These are phyloP conservation scores for Saccostrea cuccullata DNA, from an alignment of 1,140 invertebrate species.

Conservation along the genomic window DNA sequence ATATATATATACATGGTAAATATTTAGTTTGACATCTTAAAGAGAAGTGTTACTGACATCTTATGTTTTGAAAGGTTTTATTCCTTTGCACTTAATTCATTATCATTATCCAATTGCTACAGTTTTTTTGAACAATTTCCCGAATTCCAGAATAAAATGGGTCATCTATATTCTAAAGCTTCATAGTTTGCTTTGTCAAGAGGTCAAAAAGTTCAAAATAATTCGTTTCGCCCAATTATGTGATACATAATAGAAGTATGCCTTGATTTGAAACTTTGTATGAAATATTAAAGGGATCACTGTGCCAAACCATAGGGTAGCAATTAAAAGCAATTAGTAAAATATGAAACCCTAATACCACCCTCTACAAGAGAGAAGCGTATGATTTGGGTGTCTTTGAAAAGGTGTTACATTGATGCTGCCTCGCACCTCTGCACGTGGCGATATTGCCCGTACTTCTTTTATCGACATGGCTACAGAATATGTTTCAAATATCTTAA, in stretches of 20 bases:
- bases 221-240: neutral
- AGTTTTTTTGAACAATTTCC: neutral
- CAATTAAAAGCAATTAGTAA: conserved; percentile 31
- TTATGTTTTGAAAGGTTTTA: no score
- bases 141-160: conserved; percentile 8
- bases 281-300: neutral
- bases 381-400: neutral
- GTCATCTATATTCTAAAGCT: neutral
- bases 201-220: neutral
- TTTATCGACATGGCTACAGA: neutral
- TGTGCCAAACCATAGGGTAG: neutral
- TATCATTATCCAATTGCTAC: no score
- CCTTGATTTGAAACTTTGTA: neutral
- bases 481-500: conserved; percentile 7
- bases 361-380: neutral
- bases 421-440: neutral
- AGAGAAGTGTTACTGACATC: no score
- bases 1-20: no score
- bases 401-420: neutral
- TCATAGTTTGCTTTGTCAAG: neutral
- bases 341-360: neutral
- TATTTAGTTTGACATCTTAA: no score
- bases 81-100: no score
- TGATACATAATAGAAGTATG: neutral
- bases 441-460: neutral